phyloP scores from a whole-genome alignment of 2,888 invertebrate genomes.

The Stenolophus ochropezus region DNA sequence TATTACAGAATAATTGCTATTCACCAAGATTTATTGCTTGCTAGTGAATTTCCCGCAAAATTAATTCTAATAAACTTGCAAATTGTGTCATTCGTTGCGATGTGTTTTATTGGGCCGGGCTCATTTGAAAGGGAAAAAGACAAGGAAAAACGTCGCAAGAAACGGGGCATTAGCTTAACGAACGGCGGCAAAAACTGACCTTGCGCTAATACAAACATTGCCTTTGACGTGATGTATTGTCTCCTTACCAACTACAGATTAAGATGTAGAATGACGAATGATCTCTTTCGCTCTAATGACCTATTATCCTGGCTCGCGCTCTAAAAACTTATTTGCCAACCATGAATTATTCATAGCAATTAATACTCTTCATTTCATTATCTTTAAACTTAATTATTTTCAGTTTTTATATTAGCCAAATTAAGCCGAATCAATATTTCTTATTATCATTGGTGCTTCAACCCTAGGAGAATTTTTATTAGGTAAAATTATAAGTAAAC shows the following conservation, averaged over 20 bases:
- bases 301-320: background rate
- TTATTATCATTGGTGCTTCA: too few relatives aligned
- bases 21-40: slow-evolving; percentile 50
- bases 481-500: too few relatives aligned
- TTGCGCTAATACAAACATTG: slow-evolving; percentile 28
- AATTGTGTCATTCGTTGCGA: slow-evolving; percentile 46
- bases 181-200: slow-evolving; percentile 15
- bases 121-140: slow-evolving; percentile 35
- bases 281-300: background rate
- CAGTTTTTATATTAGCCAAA: too few relatives aligned
- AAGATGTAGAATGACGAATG: background rate
- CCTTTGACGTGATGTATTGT: slow-evolving; percentile 1
- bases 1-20: slow-evolving; percentile 54
- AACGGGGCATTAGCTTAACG: slow-evolving; percentile 32
- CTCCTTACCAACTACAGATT: background rate
- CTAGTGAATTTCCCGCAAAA: slow-evolving; percentile 43
- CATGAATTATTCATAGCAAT: too few relatives aligned
- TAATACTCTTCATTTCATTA: too few relatives aligned
- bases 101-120: slow-evolving; percentile 46
- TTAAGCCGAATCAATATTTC: too few relatives aligned
- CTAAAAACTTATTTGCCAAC: background rate
- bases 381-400: too few relatives aligned
- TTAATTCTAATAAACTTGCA: slow-evolving; percentile 57
- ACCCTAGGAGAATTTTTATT: too few relatives aligned
- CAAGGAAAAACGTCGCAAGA: slow-evolving; percentile 7